Percentiles rank a stretch among this genome's conserved stretches.
phyloP scores from a whole-genome alignment of 2,797 vertebrate species.

The Gymnoscopelus braueri region DNA sequence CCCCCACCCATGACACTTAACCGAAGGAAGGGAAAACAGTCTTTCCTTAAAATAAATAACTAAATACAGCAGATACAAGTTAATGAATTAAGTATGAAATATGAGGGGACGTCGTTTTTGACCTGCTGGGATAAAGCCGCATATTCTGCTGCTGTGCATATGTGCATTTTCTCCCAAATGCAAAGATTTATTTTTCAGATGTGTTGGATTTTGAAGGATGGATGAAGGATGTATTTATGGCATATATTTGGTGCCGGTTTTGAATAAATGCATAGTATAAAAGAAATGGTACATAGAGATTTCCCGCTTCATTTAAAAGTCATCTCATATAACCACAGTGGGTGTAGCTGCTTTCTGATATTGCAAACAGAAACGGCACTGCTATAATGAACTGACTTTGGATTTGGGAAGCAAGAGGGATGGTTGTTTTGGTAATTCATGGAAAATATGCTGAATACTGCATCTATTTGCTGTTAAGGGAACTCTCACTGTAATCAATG shows the following conservation, averaged over 20 bases:
- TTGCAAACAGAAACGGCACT: constrained; percentile 54
- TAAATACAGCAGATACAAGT: constrained; percentile 63
- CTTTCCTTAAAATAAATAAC: constrained; percentile 56
- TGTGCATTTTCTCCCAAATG: constrained; percentile 49
- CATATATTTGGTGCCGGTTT: constrained; percentile 58
- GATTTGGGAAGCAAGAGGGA: constrained; percentile 64
- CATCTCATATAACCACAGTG: constrained; percentile 54
- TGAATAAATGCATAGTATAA: constrained; percentile 66
- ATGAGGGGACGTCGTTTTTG: constrained; percentile 34
- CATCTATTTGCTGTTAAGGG: constrained; percentile 30
- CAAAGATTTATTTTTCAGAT: constrained; percentile 50
- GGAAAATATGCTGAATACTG: constrained; percentile 52
- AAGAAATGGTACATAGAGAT: constrained; percentile 57
- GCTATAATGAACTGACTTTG: constrained; percentile 62
- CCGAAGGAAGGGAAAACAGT: constrained; percentile 63
- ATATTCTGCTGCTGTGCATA: constrained; percentile 35
- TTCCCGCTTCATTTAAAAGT: constrained; percentile 66
- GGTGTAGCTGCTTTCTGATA: constrained; percentile 48
- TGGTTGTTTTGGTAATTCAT: constrained; percentile 47
- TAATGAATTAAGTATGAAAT: constrained; percentile 71
- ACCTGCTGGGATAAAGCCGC: constrained; percentile 44
- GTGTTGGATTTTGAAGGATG: constrained; percentile 56
- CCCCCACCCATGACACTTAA: constrained; percentile 80
- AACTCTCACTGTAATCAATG: constrained; percentile 56
- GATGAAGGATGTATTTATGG: constrained; percentile 60